Percentiles rank a stretch among this genome's conserved stretches.
Evolutionary conservation across 1,140 invertebrate genomes (phyloP).

Genomic region (Lepidurus couesii): DNA sequence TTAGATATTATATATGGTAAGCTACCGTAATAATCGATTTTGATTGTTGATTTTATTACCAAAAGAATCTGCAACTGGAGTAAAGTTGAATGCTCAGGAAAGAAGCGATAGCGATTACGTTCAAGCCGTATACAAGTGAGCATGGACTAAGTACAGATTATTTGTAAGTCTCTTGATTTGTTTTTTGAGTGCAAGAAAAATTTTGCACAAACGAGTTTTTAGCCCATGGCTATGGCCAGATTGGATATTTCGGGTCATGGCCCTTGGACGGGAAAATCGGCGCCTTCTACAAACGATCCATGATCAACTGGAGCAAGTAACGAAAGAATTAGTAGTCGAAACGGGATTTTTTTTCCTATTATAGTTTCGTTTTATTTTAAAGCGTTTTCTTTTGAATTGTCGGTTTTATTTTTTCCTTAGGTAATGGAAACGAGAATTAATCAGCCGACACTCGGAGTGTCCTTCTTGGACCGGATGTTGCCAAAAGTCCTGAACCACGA

Average conservation of each 20-base stretch:
- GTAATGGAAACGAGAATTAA: not conserved
- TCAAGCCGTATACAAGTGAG: not conserved
- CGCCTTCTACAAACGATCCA: not conserved
- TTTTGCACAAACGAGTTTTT: conserved; percentile 6
- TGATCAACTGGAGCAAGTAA: not conserved
- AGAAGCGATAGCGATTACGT: not conserved
- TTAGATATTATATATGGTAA: not conserved
- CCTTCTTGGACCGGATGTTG: not conserved
- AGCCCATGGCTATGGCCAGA: conserved; percentile 16
- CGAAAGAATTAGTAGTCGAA: not conserved
- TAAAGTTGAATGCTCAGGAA: not conserved
- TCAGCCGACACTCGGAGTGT: not conserved
- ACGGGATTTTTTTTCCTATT: too few species aligned
- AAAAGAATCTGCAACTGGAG: conserved; percentile 10
- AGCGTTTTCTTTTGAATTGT: not conserved
- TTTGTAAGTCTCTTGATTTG: not conserved
- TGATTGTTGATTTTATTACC: not conserved
- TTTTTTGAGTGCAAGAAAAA: not conserved
- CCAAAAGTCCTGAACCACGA: not conserved
- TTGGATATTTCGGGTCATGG: not conserved
- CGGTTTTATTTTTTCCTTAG: not conserved
- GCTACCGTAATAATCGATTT: not conserved
- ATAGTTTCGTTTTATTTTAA: not conserved
- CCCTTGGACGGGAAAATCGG: not conserved
- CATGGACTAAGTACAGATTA: not conserved